phyloP scores from a whole-genome alignment of 2,888 invertebrate species.

The Labia minor region DNA sequence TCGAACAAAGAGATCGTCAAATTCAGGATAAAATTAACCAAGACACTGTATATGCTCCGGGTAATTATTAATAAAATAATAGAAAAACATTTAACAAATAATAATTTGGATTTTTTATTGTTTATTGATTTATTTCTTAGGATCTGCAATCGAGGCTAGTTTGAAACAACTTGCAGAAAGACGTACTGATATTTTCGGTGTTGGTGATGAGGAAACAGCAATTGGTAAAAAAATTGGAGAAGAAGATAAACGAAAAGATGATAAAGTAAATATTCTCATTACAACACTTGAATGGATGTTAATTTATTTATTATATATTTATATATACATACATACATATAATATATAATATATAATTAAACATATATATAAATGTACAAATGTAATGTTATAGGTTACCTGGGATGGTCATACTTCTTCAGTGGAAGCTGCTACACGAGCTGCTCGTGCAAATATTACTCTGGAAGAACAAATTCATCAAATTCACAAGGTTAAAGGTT shows the following conservation, averaged over 20 bases:
- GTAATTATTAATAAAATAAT: conserved; percentile 31
- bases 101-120: neutral
- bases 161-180: conserved; percentile 93
- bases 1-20: conserved; percentile 90
- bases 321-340: too few species aligned
- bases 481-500: conserved; percentile 90
- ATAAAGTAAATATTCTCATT: conserved; percentile 37
- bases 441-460: conserved; percentile 89
- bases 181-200: conserved; percentile 99
- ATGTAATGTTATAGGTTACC: conserved; percentile 59
- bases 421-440: conserved; percentile 88
- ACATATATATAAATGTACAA: too few species aligned
- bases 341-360: neutral
- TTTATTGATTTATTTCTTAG: conserved; percentile 35
- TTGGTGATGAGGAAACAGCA: conserved; percentile 95
- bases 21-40: conserved; percentile 88
- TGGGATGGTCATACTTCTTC: conserved; percentile 99
- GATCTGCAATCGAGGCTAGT: conserved; percentile 89
- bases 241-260: conserved; percentile 69
- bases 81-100: neutral
- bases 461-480: conserved; percentile 95
- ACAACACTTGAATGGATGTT: neutral
- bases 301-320: conserved; percentile 13
- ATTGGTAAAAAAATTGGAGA: conserved; percentile 98
- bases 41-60: conserved; percentile 68